These are phyloP conservation scores for Bryconaethiops microstoma DNA, from an alignment of 2,797 vertebrate species.

Conservation along the genomic window DNA sequence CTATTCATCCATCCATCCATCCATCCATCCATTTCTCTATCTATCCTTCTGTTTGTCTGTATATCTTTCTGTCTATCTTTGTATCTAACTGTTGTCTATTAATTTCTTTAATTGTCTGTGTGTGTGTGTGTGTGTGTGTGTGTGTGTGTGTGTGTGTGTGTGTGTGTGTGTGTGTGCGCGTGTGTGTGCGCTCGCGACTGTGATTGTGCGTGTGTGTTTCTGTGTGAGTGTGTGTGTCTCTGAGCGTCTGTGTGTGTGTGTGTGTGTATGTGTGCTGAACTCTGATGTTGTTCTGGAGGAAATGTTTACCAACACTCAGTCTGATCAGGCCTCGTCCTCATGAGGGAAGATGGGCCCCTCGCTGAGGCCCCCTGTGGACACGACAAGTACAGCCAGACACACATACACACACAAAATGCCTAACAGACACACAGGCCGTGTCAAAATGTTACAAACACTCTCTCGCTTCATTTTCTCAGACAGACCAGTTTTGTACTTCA, in stretches of 20 bases:
- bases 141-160: neutral
- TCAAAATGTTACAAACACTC: too few relatives aligned
- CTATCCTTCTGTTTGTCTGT: too few relatives aligned
- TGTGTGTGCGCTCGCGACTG: neutral
- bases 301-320: constrained; percentile 6
- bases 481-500: too few relatives aligned
- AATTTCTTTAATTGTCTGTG: too few relatives aligned
- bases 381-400: constrained; percentile 6
- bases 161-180: neutral
- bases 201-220: neutral
- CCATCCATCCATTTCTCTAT: too few relatives aligned
- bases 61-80: too few relatives aligned
- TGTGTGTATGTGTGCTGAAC: neutral
- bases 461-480: too few relatives aligned
- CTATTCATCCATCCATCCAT: too few relatives aligned
- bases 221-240: neutral
- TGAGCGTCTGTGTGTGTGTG: neutral
- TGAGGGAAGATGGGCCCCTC: constrained; percentile 32
- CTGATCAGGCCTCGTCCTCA: constrained; percentile 10
- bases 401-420: too few relatives aligned
- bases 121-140: too few relatives aligned
- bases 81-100: too few relatives aligned
- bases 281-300: constrained; percentile 10
- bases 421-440: too few relatives aligned
- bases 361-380: constrained; percentile 36